phyloP scores from a whole-genome alignment of 1,140 invertebrate species.

The Drosophila suzukii region DNA sequence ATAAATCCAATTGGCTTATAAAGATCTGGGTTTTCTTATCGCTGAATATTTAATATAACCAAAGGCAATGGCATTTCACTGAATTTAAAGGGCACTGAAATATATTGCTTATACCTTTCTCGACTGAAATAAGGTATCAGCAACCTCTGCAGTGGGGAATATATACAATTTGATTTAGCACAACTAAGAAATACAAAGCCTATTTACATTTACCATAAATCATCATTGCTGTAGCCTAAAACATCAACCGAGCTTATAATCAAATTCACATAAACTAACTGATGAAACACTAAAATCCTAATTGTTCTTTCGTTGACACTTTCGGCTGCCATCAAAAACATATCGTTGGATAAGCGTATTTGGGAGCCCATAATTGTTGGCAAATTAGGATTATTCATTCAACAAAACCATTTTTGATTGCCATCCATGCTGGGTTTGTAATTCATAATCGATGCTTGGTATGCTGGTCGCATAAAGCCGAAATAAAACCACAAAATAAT shows the following conservation, averaged over 20 bases:
- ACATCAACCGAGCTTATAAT: not conserved
- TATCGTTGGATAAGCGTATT: conserved; percentile 1
- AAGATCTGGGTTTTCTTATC: conserved; percentile 8
- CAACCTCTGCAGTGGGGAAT: too few relatives aligned
- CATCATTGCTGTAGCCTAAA: not conserved
- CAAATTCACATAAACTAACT: not conserved
- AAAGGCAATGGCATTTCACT: not conserved
- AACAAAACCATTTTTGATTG: conserved; percentile 35
- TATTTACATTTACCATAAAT: not conserved
- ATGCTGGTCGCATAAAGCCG: conserved; percentile 38
- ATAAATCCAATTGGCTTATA: conserved; percentile 22
- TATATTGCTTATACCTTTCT: not conserved
- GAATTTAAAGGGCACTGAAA: not conserved
- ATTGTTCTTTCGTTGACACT: conserved; percentile 28
- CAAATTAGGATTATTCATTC: conserved; percentile 56
- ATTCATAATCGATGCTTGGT: conserved; percentile 42
- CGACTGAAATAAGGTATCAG: too few relatives aligned
- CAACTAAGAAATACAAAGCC: too few relatives aligned
- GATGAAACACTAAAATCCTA: not conserved
- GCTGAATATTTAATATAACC: not conserved
- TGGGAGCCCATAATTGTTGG: conserved; percentile 47
- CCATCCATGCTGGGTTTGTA: not conserved
- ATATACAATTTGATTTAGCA: too few relatives aligned
- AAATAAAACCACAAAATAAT: conserved; percentile 71
- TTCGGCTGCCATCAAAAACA: conserved; percentile 15